phyloP scores from a whole-genome alignment of 2,113 vertebrate species.

The Chaetura pelagica region DNA sequence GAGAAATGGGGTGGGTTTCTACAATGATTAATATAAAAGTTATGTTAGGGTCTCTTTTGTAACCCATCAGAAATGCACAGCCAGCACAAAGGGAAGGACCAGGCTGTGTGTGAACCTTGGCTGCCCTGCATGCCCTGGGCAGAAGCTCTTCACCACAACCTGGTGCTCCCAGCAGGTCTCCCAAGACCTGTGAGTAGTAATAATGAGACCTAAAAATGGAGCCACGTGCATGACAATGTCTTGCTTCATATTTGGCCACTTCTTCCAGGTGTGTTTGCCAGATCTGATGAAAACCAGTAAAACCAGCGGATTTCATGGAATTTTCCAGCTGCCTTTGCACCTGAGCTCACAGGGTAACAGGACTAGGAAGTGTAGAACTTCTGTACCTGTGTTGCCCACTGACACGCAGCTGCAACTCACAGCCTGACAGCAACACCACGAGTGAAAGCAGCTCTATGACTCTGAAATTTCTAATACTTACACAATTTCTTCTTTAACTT shows the following conservation, averaged over 20 bases:
- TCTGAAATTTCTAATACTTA: too few relatives aligned
- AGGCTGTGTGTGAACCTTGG: too few relatives aligned
- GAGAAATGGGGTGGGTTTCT: neutral
- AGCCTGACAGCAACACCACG: neutral
- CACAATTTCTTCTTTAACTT: neutral
- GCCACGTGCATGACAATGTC: neutral
- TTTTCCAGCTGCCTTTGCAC: neutral
- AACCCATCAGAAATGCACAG: neutral
- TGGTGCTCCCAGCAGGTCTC: accelerated
- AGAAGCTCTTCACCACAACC: too few relatives aligned
- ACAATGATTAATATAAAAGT: neutral
- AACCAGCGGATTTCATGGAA: neutral
- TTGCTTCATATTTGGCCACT: neutral
- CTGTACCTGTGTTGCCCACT: accelerated
- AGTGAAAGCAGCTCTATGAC: neutral
- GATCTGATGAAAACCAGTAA: neutral
- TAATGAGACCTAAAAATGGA: neutral
- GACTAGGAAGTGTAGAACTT: neutral
- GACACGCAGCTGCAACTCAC: neutral
- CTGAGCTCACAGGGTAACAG: neutral
- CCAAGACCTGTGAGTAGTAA: too few relatives aligned
- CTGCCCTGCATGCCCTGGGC: too few relatives aligned
- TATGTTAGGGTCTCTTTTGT: neutral
- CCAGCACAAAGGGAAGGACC: neutral
- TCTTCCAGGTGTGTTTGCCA: neutral